These are phyloP conservation scores for Palaemon carinicauda DNA, from an alignment of 1,140 invertebrate species.

Conservation along the genomic window DNA sequence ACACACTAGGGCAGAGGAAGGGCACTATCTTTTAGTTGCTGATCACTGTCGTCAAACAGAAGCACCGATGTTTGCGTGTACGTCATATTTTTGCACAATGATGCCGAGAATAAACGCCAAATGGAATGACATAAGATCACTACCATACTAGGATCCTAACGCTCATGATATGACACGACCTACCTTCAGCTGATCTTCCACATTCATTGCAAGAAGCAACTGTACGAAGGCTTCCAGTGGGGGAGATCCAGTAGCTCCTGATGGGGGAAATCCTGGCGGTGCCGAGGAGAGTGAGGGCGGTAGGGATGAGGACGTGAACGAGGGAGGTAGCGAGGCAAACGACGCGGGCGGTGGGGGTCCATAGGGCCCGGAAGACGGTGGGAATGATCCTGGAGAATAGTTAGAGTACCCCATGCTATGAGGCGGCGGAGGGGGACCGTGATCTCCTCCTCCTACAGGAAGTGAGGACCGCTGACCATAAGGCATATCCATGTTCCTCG, in stretches of 20 bases:
- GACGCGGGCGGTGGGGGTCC: constrained; percentile 55
- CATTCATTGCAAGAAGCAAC: constrained; percentile 59
- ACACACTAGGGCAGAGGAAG: too few relatives aligned
- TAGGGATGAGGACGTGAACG: constrained; percentile 54
- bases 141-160: background rate
- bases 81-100: too few relatives aligned
- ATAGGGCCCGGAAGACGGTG: constrained; percentile 57
- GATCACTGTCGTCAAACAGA: too few relatives aligned
- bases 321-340: constrained; percentile 56
- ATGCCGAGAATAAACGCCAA: too few relatives aligned
- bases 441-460: too few relatives aligned
- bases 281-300: constrained; percentile 47
- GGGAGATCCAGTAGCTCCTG: constrained; percentile 51
- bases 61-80: too few relatives aligned
- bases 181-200: constrained; percentile 60
- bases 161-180: constrained; percentile 24
- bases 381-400: constrained; percentile 54
- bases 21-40: too few relatives aligned
- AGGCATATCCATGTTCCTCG: constrained; percentile 53
- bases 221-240: constrained; percentile 60
- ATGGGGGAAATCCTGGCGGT: constrained; percentile 53
- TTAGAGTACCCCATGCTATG: constrained; percentile 54
- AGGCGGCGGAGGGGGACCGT: constrained; percentile 23
- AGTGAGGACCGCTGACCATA: constrained; percentile 38
- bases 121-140: too few relatives aligned